These are phyloP conservation scores for Parelbella ahira DNA, from an alignment of 2,888 invertebrate species.

Conservation along the genomic window DNA sequence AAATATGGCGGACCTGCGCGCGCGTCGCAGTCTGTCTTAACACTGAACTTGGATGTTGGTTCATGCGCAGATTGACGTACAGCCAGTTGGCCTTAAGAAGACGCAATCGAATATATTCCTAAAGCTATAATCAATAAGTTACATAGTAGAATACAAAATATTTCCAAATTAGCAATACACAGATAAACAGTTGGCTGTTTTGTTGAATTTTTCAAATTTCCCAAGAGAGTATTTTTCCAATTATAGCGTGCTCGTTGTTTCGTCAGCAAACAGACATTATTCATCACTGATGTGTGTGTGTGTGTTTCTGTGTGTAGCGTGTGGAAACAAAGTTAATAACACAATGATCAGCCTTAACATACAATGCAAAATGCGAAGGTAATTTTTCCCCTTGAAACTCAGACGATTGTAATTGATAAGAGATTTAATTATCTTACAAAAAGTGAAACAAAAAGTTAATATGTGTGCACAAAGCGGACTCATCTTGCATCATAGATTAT, in stretches of 20 bases:
- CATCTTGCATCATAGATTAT: too few relatives aligned
- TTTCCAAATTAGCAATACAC: slow-evolving; percentile 6
- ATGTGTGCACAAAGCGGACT: too few relatives aligned
- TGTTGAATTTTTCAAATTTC: slow-evolving; percentile 42
- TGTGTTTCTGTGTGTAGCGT: not conserved
- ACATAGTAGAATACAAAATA: slow-evolving; percentile 1
- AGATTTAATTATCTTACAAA: too few relatives aligned
- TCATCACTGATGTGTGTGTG: too few relatives aligned
- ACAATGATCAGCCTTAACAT: slow-evolving; percentile 15
- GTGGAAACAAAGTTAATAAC: slow-evolving; percentile 12
- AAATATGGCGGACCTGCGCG: slow-evolving; percentile 41
- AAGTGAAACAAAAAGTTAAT: too few relatives aligned
- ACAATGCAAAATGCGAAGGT: slow-evolving; percentile 14
- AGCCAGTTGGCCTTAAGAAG: slow-evolving; percentile 49
- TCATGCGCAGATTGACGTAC: slow-evolving; percentile 42
- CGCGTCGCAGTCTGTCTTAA: slow-evolving; percentile 47
- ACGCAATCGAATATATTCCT: slow-evolving; percentile 21
- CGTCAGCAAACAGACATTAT: slow-evolving; percentile 5
- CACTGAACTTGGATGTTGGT: slow-evolving; percentile 55
- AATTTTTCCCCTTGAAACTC: too few relatives aligned
- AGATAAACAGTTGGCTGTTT: slow-evolving; percentile 24
- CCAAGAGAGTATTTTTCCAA: slow-evolving; percentile 30
- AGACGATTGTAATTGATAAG: too few relatives aligned
- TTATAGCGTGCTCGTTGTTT: slow-evolving; percentile 6
- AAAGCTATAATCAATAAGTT: slow-evolving; percentile 4